Evolutionary conservation across 2,113 vertebrate species (phyloP).

Genomic region (Daboia siamensis): DNA sequence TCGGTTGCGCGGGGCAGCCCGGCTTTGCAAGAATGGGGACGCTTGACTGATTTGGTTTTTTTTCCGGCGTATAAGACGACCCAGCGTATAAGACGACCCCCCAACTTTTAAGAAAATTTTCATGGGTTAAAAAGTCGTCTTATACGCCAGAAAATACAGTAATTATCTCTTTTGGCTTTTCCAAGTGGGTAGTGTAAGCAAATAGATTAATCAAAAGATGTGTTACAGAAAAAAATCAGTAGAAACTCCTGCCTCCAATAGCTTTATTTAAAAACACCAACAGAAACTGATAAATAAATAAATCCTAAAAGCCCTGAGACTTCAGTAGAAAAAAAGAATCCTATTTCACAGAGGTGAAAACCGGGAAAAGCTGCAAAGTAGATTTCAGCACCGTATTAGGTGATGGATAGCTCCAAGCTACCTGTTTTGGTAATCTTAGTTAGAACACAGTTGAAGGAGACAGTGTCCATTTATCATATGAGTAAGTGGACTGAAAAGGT

Average conservation of each 20-base stretch:
- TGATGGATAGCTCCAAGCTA: constrained; percentile 40
- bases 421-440: constrained; percentile 34
- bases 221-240: not conserved
- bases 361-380: not conserved
- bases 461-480: not conserved
- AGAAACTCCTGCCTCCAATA: not conserved
- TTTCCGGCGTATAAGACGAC: too few species aligned
- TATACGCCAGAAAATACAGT: too few species aligned
- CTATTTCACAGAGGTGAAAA: not conserved
- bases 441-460: constrained; percentile 27
- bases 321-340: not conserved
- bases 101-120: too few species aligned
- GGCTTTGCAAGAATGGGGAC: too few species aligned
- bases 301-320: not conserved
- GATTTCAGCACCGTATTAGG: not conserved
- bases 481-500: not conserved
- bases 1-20: too few species aligned
- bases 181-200: not conserved
- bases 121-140: too few species aligned
- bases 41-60: too few species aligned
- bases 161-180: not conserved
- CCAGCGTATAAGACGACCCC: too few species aligned
- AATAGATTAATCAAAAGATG: not conserved
- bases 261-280: not conserved
- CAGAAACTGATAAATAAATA: not conserved